A percentile compares a stretch with the other conserved stretches of the same genome.
These are phyloP conservation scores for Mesorhabditis belari DNA, from an alignment of 2,888 invertebrate genomes.

Conservation along the genomic window DNA sequence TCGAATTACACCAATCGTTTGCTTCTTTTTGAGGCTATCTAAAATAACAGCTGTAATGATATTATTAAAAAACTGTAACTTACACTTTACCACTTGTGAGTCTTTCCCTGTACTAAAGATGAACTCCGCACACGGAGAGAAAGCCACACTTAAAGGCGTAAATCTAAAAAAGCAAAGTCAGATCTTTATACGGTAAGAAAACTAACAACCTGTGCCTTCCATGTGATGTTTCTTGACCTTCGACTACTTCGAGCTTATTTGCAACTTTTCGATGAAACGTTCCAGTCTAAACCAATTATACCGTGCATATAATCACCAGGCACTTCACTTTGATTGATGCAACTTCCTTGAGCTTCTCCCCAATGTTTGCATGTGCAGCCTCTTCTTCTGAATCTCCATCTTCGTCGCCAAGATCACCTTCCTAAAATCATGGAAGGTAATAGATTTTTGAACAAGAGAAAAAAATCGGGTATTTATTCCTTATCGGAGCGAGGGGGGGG, in stretches of 20 bases:
- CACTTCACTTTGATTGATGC: background rate
- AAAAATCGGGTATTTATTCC: too few species aligned
- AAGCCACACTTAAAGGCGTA: slow-evolving; percentile 29
- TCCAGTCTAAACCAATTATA: slow-evolving; percentile 10
- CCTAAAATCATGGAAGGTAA: too few species aligned
- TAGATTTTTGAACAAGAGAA: too few species aligned
- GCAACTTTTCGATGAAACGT: slow-evolving; percentile 33
- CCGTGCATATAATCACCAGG: background rate
- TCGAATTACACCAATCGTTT: slow-evolving; percentile 37
- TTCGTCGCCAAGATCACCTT: slow-evolving; percentile 9
- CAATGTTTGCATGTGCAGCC: too few species aligned
- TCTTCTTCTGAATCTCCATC: slow-evolving; percentile 14
- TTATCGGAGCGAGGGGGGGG: too few species aligned
- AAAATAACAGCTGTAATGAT: slow-evolving; percentile 4
- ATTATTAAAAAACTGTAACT: background rate
- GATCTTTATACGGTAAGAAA: background rate
- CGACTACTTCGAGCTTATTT: slow-evolving; percentile 23
- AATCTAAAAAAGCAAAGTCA: slow-evolving; percentile 13
- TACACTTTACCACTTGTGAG: slow-evolving; percentile 45
- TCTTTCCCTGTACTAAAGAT: slow-evolving; percentile 46
- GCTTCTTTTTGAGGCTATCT: slow-evolving; percentile 31
- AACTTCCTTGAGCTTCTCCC: background rate
- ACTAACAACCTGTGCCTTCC: slow-evolving; percentile 30
- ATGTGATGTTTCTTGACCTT: slow-evolving; percentile 29
- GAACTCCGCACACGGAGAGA: slow-evolving; percentile 35